phyloP scores from a whole-genome alignment of 2,797 vertebrate species.

The Mastacembelus armatus region DNA sequence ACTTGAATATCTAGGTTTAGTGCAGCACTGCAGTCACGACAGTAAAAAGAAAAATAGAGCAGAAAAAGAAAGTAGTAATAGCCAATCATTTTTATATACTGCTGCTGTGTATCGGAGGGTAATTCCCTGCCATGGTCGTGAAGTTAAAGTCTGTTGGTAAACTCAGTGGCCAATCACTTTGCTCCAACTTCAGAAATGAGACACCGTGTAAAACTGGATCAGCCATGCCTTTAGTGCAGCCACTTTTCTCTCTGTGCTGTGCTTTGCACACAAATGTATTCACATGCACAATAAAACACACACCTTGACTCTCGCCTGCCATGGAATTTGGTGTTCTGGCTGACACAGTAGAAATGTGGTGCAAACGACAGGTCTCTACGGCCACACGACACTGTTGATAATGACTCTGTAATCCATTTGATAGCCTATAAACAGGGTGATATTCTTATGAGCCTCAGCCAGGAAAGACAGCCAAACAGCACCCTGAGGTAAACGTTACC shows the following conservation, averaged over 20 bases:
- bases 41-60: constrained; percentile 44
- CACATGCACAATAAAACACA: not conserved
- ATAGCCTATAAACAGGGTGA: constrained; percentile 67
- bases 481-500: constrained; percentile 51
- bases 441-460: constrained; percentile 44
- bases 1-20: constrained; percentile 21
- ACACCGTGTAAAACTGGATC: constrained; percentile 62
- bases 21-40: constrained; percentile 29
- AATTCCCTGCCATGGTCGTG: constrained; percentile 39
- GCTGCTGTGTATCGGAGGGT: constrained; percentile 36
- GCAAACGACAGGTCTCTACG: constrained; percentile 51
- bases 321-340: constrained; percentile 56
- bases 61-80: constrained; percentile 41
- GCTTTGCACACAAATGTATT: constrained; percentile 21
- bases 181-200: constrained; percentile 57
- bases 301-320: constrained; percentile 21
- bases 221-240: constrained; percentile 47
- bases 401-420: constrained; percentile 76
- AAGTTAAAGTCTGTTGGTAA: constrained; percentile 57
- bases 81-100: constrained; percentile 44
- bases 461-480: constrained; percentile 54
- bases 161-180: constrained; percentile 62
- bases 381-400: constrained; percentile 62
- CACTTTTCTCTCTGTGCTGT: constrained; percentile 34
- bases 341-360: constrained; percentile 57